phyloP scores from a whole-genome alignment of 2,888 invertebrate genomes.

The Hymenopus coronatus region DNA sequence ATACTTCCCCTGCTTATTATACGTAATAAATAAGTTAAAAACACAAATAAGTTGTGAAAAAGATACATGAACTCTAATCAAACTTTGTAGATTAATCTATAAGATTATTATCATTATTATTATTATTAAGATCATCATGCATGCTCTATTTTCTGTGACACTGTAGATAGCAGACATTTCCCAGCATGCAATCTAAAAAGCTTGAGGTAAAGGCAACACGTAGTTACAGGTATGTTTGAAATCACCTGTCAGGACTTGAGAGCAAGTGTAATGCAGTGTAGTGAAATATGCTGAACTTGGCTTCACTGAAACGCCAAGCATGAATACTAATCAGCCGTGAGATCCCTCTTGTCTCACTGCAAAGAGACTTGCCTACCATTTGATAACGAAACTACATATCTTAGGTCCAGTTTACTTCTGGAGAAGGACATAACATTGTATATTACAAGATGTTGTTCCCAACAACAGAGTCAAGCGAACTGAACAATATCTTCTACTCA shows the following conservation, averaged over 20 bases:
- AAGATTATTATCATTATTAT: no score
- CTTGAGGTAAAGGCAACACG: background rate
- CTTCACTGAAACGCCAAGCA: background rate
- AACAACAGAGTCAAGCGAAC: background rate
- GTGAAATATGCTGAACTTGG: background rate
- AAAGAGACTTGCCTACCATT: background rate
- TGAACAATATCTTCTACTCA: background rate
- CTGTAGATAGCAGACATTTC: no score
- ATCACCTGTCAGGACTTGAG: background rate
- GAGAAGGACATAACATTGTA: background rate
- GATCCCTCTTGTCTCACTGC: background rate
- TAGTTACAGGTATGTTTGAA: background rate
- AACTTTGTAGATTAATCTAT: no score
- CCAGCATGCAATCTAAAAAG: background rate
- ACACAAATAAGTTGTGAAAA: no score
- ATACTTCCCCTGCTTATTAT: no score
- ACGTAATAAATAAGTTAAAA: no score
- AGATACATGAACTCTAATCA: no score
- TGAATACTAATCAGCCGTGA: background rate
- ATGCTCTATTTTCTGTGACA: no score
- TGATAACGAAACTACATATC: background rate
- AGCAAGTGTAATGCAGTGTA: background rate
- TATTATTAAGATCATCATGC: no score
- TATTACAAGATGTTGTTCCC: background rate
- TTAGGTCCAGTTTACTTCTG: background rate